Percentiles rank a stretch among this genome's conserved stretches.
Conservation (phyloP, 1,140 invertebrate species). For the Procambarus virginalis region DNA sequence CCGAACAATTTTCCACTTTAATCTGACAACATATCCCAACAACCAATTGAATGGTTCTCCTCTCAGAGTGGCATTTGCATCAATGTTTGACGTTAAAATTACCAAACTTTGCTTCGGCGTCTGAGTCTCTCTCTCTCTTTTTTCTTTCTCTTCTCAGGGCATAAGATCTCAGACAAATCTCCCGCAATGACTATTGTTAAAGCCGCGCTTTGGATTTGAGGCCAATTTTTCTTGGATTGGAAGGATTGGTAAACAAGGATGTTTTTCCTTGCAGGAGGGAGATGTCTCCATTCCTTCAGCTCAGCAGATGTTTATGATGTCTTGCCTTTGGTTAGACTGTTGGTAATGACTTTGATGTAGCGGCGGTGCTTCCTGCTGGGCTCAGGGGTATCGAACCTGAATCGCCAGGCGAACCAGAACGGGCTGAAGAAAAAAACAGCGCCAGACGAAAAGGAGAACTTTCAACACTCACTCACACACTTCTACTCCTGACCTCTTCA, state of each 20-base stretch:
- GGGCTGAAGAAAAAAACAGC: too few species aligned
- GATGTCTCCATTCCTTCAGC: too few species aligned
- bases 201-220: neutral
- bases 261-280: too few species aligned
- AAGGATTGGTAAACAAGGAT: neutral
- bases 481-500: too few species aligned
- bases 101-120: neutral
- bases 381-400: too few species aligned
- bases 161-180: neutral
- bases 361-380: too few species aligned
- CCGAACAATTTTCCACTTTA: conserved; percentile 22
- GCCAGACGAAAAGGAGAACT: too few species aligned
- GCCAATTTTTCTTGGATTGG: neutral
- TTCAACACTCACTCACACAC: too few species aligned
- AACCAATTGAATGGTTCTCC: conserved; percentile 13
- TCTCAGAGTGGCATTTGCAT: neutral
- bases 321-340: neutral
- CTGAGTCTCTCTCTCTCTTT: neutral
- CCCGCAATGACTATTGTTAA: neutral
- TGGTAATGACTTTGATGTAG: neutral
- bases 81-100: neutral
- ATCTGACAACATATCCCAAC: conserved; percentile 21
- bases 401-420: too few species aligned
- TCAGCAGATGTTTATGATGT: neutral
- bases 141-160: too few species aligned